Evolutionary conservation across 35 echinoderm and acorn worm species (phyloP).

Genomic region (Ophiothrix spiculata): DNA sequence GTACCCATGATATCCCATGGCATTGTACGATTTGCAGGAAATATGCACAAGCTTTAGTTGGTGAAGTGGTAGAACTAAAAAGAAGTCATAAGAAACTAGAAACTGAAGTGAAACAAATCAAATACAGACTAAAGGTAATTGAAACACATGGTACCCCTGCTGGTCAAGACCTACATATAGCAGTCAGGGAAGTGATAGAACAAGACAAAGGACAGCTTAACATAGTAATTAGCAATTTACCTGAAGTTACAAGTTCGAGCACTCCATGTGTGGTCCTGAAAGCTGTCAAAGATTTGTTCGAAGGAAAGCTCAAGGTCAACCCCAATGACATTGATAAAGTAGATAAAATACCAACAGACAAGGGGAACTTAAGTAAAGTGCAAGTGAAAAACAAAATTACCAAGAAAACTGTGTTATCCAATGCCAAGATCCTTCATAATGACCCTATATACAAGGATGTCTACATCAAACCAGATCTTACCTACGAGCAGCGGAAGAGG

Average conservation of each 20-base stretch:
- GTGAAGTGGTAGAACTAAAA: constrained; percentile 4
- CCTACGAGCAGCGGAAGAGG: too few species aligned
- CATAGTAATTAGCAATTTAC: constrained; percentile 19
- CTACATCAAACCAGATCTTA: too few species aligned
- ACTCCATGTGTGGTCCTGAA: constrained; percentile 27
- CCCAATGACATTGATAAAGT: constrained; percentile 10
- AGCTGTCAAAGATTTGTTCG: too few species aligned
- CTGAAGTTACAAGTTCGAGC: constrained; percentile 7
- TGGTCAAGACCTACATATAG: not conserved
- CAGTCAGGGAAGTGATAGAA: constrained; percentile 20
- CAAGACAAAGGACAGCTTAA: constrained; percentile 28
- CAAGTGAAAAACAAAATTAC: constrained; percentile 19
- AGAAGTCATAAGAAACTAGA: constrained; percentile 14
- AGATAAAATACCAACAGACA: constrained; percentile 18
- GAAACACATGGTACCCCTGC: not conserved
- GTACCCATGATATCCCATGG: constrained; percentile 29
- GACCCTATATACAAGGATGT: constrained; percentile 14
- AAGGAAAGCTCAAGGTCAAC: constrained; percentile 13
- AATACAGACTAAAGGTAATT: constrained; percentile 14
- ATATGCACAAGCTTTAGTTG: constrained; percentile 17
- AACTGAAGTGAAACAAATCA: constrained; percentile 30
- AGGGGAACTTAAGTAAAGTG: constrained; percentile 20
- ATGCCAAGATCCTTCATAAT: constrained; percentile 25
- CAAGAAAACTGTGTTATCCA: constrained; percentile 2
- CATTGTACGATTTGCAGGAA: constrained; percentile 32